Conservation (phyloP, 2,888 invertebrate genomes). For the Uloborus plumipes region DNA sequence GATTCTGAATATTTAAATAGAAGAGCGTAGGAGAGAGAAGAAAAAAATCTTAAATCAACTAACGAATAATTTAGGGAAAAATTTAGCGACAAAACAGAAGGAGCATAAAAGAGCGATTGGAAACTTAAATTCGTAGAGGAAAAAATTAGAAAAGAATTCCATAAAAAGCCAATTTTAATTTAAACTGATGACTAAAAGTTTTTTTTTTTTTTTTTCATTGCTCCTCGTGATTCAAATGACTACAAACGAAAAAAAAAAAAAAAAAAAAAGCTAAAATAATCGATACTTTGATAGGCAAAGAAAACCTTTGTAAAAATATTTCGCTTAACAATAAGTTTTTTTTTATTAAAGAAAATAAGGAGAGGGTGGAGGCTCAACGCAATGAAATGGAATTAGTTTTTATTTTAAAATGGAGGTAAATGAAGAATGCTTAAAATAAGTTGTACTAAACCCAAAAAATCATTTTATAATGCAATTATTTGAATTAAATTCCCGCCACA, state of each 20-base stretch:
- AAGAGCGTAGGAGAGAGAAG: background rate
- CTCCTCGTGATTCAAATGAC: background rate
- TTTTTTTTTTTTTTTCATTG: background rate
- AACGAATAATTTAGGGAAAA: slow-evolving; percentile 50
- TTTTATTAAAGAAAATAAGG: slow-evolving; percentile 1
- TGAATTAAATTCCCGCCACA: no score
- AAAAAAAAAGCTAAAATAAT: background rate
- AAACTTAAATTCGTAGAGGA: slow-evolving; percentile 32
- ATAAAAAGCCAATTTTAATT: background rate
- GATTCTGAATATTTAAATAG: no score
- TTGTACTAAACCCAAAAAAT: no score
- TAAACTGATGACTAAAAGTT: slow-evolving; percentile 4
- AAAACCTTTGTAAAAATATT: background rate
- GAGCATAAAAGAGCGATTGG: slow-evolving; percentile 20
- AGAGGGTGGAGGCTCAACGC: background rate
- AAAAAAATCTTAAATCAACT: slow-evolving; percentile 38
- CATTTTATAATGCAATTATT: no score
- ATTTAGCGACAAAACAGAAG: slow-evolving; percentile 15
- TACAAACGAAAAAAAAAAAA: background rate
- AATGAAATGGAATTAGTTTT: background rate
- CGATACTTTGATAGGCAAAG: background rate
- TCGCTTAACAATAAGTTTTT: background rate
- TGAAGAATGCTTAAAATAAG: no score
- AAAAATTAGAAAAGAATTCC: slow-evolving; percentile 5
- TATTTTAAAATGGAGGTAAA: no score